Base-by-base conservation (phyloP, 2,113 vertebrate species). In the Sorex araneus region DNA sequence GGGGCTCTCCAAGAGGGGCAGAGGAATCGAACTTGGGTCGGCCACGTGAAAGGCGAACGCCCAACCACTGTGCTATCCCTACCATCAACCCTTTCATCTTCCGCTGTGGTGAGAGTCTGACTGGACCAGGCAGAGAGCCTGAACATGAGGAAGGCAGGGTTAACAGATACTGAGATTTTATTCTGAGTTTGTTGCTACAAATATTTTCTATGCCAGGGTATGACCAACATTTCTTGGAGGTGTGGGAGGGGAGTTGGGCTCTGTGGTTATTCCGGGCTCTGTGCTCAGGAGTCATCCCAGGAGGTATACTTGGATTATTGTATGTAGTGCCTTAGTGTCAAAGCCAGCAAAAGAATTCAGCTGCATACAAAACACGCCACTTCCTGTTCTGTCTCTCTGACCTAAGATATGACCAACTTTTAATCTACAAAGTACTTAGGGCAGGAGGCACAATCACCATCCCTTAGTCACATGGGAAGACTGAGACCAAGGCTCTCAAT, bases 101-200 rank as follows among this genome's bases (percentile, higher is more conserved):
- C 73, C 32, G 6, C 3, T 18, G 32, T 30, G 47, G 19, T 4
- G 2, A 36, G 36, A 64, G 28, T 27, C 9, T 6, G 78, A 5
- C 12, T 12, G 67, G 74, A 64, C 3, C 47, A 57, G 32, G 43
- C 32, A 79, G 19, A 47, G 11, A 12, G 3, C 18, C 19, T 34
- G 63, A 75, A 8, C 32, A 64, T 30, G 28, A 66, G 10, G 27
- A 25, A 12, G 15, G 19, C 18, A 23, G 25, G 25, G 36, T 1
- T 7, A 7, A 18, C 0, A 1, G 1, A 15, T 10, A 2, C 0
- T 32, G 54, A 47, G 34, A 28, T 83, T 66, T 28, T 60, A 2
- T 64, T 25, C 18, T 36, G 8, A 19, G 30, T 15, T 47, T 10
- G 16, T n/a, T 67, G 30, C 45, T 57, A 6, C 32, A 70, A 57